Evolutionary conservation across 1,140 invertebrate species (phyloP).

Genomic region (Octopus sinensis): DNA sequence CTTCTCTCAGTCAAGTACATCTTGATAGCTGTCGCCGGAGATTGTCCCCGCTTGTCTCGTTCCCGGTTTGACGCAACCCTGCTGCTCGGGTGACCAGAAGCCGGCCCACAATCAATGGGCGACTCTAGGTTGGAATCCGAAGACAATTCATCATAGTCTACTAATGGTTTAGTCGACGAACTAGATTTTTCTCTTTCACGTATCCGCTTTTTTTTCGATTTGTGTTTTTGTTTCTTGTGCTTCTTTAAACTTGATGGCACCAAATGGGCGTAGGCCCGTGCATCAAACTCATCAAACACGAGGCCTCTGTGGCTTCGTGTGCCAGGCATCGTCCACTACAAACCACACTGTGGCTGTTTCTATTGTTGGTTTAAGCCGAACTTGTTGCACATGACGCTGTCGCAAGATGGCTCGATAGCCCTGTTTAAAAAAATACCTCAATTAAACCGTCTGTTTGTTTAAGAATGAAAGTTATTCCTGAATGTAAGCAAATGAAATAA

Average conservation of each 20-base stretch:
- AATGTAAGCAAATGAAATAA: no score
- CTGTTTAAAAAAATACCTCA: no score
- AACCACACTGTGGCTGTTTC: slow-evolving; percentile 18
- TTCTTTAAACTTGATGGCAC: slow-evolving; percentile 29
- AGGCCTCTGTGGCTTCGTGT: slow-evolving; percentile 28
- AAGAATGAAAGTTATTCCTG: no score
- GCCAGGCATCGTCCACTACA: slow-evolving; percentile 32
- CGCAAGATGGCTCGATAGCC: no score
- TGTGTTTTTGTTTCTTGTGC: slow-evolving; percentile 33
- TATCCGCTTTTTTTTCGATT: slow-evolving; percentile 34
- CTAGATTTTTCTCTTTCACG: slow-evolving; percentile 23
- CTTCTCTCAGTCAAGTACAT: slow-evolving; percentile 41
- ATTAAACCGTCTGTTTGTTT: no score
- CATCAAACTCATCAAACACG: slow-evolving; percentile 45
- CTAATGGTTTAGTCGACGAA: slow-evolving; percentile 33
- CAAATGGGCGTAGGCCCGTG: slow-evolving; percentile 45
- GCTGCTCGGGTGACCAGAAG: slow-evolving; percentile 18
- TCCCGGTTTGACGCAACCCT: slow-evolving; percentile 25
- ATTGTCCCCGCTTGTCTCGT: slow-evolving; percentile 27
- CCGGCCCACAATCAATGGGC: slow-evolving; percentile 9
- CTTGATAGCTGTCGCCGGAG: slow-evolving; percentile 44
- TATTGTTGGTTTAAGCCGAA: slow-evolving; percentile 14
- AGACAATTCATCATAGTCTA: slow-evolving; percentile 53
- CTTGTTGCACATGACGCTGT: slow-evolving; percentile 6
- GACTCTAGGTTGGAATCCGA: slow-evolving; percentile 42